A percentile compares a stretch with the other conserved stretches of the same genome.
Evolutionary conservation across 2,888 invertebrate species (phyloP).

Genomic region (Dugesia japonica): DNA sequence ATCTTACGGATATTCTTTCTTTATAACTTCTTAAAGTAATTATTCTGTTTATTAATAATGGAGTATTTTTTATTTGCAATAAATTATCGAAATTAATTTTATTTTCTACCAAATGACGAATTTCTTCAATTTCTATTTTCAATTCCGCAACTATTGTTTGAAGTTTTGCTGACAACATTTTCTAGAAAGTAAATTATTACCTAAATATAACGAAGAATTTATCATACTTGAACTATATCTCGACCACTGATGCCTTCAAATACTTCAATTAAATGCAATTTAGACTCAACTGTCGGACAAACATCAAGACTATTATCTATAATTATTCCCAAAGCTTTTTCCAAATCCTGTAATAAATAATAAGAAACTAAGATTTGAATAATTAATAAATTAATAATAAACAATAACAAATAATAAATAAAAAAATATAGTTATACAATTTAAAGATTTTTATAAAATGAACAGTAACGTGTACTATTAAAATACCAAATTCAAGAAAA

Average conservation of each 20-base stretch:
- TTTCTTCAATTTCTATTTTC: background rate
- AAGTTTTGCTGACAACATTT: background rate
- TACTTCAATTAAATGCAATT: slow-evolving; percentile 45
- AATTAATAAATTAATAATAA: too few relatives aligned
- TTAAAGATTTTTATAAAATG: too few relatives aligned
- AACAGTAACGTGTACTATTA: too few relatives aligned
- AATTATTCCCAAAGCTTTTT: slow-evolving; percentile 43
- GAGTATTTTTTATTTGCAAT: background rate
- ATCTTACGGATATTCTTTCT: background rate
- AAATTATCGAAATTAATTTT: background rate
- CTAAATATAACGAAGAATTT: background rate
- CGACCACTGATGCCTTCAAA: slow-evolving; percentile 47
- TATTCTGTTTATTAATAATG: background rate
- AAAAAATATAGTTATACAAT: too few relatives aligned
- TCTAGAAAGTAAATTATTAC: background rate
- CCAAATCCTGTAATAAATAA: slow-evolving; percentile 40
- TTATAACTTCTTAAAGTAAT: background rate
- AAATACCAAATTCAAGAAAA: too few relatives aligned
- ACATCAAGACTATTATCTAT: slow-evolving; percentile 43
- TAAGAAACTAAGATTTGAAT: slow-evolving; percentile 23
- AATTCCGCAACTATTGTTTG: background rate
- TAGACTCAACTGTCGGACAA: slow-evolving; percentile 45
- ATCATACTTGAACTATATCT: slow-evolving; percentile 45
- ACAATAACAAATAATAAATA: too few relatives aligned
- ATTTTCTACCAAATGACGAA: background rate